Conservation (phyloP, 2,888 invertebrate species). For the Panzeria rudis region DNA sequence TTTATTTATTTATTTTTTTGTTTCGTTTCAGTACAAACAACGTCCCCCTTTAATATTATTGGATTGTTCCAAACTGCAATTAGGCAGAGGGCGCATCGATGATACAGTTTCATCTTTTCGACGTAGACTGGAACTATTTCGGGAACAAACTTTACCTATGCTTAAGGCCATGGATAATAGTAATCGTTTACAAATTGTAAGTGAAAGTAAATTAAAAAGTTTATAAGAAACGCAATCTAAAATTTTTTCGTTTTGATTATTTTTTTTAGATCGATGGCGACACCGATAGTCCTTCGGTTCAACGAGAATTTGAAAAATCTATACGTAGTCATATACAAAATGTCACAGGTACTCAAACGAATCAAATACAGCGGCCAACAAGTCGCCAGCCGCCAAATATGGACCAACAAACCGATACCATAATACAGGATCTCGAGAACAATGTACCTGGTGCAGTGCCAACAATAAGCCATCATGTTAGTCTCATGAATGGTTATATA, state of each 20-base stretch:
- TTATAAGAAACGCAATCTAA: neutral
- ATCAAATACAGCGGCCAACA: conserved; percentile 61
- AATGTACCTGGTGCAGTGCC: conserved; percentile 83
- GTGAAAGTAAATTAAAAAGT: conserved; percentile 76
- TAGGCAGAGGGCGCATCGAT: conserved; percentile 92
- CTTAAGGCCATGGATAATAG: conserved; percentile 92
- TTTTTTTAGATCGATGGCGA: conserved; percentile 93
- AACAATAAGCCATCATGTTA: conserved; percentile 84
- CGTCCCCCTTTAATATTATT: conserved; percentile 92
- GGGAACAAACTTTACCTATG: conserved; percentile 95
- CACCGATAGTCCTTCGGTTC: conserved; percentile 91
- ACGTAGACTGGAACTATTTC: conserved; percentile 92
- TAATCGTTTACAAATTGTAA: conserved; percentile 92
- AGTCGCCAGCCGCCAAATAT: conserved; percentile 56
- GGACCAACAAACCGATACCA: conserved; percentile 80
- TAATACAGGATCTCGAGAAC: conserved; percentile 82
- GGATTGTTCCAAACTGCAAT: conserved; percentile 95
- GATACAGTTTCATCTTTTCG: conserved; percentile 94
- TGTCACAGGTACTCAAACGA: conserved; percentile 77
- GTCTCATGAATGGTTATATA: conserved; percentile 83
- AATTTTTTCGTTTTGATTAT: no score
- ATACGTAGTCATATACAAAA: conserved; percentile 88
- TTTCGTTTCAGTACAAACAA: conserved; percentile 88
- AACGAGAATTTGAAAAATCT: conserved; percentile 89
- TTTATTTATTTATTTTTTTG: conserved; percentile 54